Base-by-base conservation (phyloP, 2,797 vertebrate genomes). In the Chaenodraco wilsoni region DNA sequence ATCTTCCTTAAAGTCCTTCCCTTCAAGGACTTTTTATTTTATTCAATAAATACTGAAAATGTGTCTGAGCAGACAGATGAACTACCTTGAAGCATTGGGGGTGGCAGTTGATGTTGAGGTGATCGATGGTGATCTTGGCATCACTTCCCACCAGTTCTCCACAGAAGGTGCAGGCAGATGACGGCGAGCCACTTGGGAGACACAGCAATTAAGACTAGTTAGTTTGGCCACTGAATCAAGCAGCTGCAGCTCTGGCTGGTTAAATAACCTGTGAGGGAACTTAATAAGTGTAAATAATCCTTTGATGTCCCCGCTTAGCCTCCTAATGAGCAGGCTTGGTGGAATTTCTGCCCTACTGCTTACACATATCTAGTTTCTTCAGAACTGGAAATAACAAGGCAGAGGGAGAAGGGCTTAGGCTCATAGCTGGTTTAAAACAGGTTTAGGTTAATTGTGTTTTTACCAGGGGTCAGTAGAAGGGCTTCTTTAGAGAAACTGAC, bases 21-120 rank as follows among this genome's bases (percentile, higher is more conserved):
- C 41, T 52, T 60, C 21, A 61, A 72, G 43, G 63, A 63, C 31
- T 23, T 4, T 60, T 2, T 60, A 59, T 65, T 50, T 41, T 3
- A 54, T 45, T 16, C 17, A 56, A 50, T 67, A 52, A 44, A 58
- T 52, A 48, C n/a, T 21, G 27, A 27, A 37, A 46, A 40, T 51
- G 50, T 27, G 12, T 63, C 13, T 85, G 48, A 52, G 50, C 52
- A 63, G 59, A 65, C 5, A 31, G 44, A 61, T 46, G 16, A 50
- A 43, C 61, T 95, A 99, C 98, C 97, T 97, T 96, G 90, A 99
- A 99, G 86, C 98, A 99, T 64, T 82, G 87, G 9, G 98, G 96
- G 3, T 99, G 98, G 89, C 97, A 97, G 92, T 93, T 94, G 90
- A 99, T 96, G 73, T 95, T 96, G 19, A 99, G 96, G 75, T 99